Evolutionary conservation across 1,140 invertebrate species (phyloP).

Genomic region (Coptotermes formosanus): DNA sequence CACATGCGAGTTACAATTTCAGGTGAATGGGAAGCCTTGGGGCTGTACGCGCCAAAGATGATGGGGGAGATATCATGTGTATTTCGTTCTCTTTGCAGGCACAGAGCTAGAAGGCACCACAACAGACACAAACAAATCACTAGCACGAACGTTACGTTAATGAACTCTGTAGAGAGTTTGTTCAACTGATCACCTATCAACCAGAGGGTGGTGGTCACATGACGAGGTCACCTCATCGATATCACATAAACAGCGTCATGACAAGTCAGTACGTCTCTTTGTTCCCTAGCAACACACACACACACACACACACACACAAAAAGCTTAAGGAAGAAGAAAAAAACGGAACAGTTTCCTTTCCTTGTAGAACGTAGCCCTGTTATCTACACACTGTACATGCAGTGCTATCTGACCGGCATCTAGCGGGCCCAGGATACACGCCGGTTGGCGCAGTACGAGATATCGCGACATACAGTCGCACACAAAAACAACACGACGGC

Average conservation of each 20-base stretch:
- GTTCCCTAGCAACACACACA: background rate
- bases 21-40: no score
- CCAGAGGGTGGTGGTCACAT: background rate
- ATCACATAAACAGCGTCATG: background rate
- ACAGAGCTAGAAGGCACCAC: no score
- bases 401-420: constrained; percentile 3
- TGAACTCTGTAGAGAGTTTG: background rate
- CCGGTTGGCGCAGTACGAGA: background rate
- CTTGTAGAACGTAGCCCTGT: background rate
- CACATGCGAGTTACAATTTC: no score
- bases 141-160: background rate
- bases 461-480: background rate
- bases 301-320: no score
- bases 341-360: background rate
- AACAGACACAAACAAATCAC: no score
- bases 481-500: background rate
- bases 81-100: no score
- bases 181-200: background rate
- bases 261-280: constrained; percentile 3
- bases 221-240: background rate
- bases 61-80: no score
- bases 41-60: no score
- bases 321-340: background rate
- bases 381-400: background rate
- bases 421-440: background rate